Base-by-base conservation (phyloP, 2,888 invertebrate genomes). In the Trisateles emortualis region DNA sequence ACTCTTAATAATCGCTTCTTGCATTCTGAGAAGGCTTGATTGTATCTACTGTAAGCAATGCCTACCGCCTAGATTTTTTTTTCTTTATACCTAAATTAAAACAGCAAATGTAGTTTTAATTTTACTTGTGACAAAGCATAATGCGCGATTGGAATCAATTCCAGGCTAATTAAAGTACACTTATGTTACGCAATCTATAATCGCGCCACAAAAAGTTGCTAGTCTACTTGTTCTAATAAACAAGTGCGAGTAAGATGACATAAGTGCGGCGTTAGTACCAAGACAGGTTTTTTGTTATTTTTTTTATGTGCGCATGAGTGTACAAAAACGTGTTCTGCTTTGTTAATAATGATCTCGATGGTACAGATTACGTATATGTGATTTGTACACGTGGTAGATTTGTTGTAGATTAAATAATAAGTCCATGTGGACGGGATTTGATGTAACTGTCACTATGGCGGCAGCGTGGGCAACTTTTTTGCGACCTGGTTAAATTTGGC, bases 201-300 rank as follows among this genome's bases (percentile, higher is more conserved):
- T 33, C 33, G 14, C 17, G 5, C 49, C 2, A 50, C 38, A 24
- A 43, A 43, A 33, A 44, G 40, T 51, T 22, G 44, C 38, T 11
- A n/a, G 19, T 45, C 39, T 50, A 14, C 6, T n/a, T 9, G 5
- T 16, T 13, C 4, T n/a, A 0, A 9, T 1, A 35, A 9, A 49
- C 39, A 44, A 33, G 38, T 44, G 45, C 40, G 16, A 49, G 30
- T 39, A 41, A 47, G 50, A 52, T 40, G 51, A 51, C 51, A 51
- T 35, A 45, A 68, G 48, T 59, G 40, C 51, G 69, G 69, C 65
- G 65, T 60, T 69, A 38, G 42, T 26, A 40, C 26, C 19, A 40
- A 22, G 9, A n/a, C 30, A 50, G 2, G 36, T 13, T 64, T 66
- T 69, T 66, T 55, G 24, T 38, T 1, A 0, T 1, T 13, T 46